Conservation (phyloP, 2,888 invertebrate genomes). For the Drosophila rubida region DNA sequence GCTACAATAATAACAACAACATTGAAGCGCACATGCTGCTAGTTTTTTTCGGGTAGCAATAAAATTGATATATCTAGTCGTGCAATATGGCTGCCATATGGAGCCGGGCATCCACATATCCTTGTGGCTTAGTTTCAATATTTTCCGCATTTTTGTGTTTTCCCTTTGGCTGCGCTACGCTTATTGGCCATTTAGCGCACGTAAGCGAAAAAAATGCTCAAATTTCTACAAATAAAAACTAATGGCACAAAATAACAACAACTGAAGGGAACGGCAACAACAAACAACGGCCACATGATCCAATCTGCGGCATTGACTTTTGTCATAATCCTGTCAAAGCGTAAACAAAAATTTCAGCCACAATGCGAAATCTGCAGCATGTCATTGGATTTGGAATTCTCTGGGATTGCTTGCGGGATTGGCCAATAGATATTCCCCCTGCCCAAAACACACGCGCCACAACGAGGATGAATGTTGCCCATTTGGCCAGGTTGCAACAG, state of each 20-base stretch:
- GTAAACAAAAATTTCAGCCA: conserved; percentile 72
- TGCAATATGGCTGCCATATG: conserved; percentile 71
- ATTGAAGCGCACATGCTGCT: conserved; percentile 58
- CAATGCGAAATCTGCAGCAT: conserved; percentile 36
- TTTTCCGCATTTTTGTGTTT: conserved; percentile 29
- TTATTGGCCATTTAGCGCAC: conserved; percentile 81
- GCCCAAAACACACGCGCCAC: neutral
- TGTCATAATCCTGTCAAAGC: conserved; percentile 80
- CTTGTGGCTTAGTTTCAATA: conserved; percentile 69
- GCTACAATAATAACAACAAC: conserved; percentile 27
- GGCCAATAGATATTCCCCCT: conserved; percentile 14
- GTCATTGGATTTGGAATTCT: conserved; percentile 32
- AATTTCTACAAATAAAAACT: conserved; percentile 76
- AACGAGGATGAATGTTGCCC: conserved; percentile 11
- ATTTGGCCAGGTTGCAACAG: conserved; percentile 25
- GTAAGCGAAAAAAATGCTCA: conserved; percentile 74
- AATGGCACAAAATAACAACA: conserved; percentile 56
- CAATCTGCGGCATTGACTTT: conserved; percentile 61
- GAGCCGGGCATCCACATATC: conserved; percentile 30
- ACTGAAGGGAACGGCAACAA: conserved; percentile 10
- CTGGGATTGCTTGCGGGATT: conserved; percentile 38
- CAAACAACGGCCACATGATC: conserved; percentile 19
- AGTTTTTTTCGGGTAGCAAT: conserved; percentile 64
- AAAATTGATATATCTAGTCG: conserved; percentile 78
- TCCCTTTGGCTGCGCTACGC: conserved; percentile 43